Percentiles rank a stretch among this genome's conserved stretches.
These are phyloP conservation scores for Himalopsyche anomala DNA, from an alignment of 2,888 invertebrate genomes.

Conservation along the genomic window DNA sequence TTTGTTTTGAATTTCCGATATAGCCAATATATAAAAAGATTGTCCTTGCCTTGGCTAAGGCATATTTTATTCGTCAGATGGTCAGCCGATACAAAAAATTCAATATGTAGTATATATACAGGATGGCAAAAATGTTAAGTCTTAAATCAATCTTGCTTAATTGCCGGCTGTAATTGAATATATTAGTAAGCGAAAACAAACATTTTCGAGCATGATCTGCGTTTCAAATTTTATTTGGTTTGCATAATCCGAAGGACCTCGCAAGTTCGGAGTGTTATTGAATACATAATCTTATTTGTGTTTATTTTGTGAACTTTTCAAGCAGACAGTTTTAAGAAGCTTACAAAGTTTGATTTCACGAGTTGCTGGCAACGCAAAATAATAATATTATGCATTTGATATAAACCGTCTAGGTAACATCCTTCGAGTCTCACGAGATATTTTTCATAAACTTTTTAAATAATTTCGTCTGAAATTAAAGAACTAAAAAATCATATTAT, in stretches of 20 bases:
- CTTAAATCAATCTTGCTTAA: background rate
- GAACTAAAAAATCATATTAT: no score
- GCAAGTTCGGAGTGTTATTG: slow-evolving; percentile 20
- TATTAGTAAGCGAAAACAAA: background rate
- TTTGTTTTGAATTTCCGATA: no score
- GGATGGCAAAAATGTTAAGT: no score
- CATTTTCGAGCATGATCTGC: background rate
- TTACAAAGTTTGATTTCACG: slow-evolving; percentile 24
- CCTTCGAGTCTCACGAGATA: background rate
- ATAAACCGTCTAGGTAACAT: background rate
- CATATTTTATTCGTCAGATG: no score
- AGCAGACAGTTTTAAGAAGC: slow-evolving; percentile 38
- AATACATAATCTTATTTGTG: slow-evolving; percentile 40
- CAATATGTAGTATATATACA: no score
- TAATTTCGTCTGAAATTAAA: no score
- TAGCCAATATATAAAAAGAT: no score
- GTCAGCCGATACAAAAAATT: no score
- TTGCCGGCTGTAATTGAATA: background rate
- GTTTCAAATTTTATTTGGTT: slow-evolving; percentile 32
- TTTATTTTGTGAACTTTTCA: slow-evolving; percentile 40
- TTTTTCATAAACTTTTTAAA: no score
- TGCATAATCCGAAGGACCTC: slow-evolving; percentile 19
- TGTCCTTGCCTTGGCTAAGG: no score
- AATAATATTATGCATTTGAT: background rate
- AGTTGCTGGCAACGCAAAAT: background rate